phyloP scores from a whole-genome alignment of 2,888 invertebrate genomes.

The Nymphalis c-album region DNA sequence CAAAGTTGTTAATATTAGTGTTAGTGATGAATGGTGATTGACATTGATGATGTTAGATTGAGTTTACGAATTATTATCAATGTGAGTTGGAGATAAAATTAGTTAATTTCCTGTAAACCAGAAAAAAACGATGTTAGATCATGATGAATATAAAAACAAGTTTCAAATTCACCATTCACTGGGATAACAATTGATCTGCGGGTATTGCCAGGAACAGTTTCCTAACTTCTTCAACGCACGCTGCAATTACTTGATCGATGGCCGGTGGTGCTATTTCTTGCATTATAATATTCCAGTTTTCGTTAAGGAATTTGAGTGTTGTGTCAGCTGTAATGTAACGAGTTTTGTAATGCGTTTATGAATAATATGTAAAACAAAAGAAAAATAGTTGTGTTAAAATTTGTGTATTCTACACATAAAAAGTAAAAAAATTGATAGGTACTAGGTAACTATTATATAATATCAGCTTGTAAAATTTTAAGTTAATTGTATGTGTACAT shows the following conservation, averaged over 20 bases:
- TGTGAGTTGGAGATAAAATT: no score
- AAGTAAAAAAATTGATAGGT: no score
- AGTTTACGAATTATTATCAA: neutral
- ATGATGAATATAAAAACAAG: neutral
- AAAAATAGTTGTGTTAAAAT: no score
- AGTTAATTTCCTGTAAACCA: no score
- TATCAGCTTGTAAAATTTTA: no score
- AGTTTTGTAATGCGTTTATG: neutral
- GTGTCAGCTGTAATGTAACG: conserved; percentile 64
- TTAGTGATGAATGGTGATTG: neutral
- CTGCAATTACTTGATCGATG: conserved; percentile 64
- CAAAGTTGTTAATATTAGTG: no score
- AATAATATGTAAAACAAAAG: neutral
- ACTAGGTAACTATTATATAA: no score
- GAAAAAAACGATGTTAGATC: neutral
- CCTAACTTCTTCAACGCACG: conserved; percentile 64
- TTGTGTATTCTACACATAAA: no score
- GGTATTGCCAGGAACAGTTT: conserved; percentile 63
- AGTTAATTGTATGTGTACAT: no score
- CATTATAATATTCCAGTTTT: conserved; percentile 75
- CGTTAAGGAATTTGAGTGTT: conserved; percentile 70
- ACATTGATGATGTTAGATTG: neutral
- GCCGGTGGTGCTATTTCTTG: conserved; percentile 73
- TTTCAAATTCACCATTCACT: conserved; percentile 57
- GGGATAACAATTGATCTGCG: conserved; percentile 52